Conservation (phyloP, 2,797 vertebrate genomes). For the Clarias platycephalus region DNA sequence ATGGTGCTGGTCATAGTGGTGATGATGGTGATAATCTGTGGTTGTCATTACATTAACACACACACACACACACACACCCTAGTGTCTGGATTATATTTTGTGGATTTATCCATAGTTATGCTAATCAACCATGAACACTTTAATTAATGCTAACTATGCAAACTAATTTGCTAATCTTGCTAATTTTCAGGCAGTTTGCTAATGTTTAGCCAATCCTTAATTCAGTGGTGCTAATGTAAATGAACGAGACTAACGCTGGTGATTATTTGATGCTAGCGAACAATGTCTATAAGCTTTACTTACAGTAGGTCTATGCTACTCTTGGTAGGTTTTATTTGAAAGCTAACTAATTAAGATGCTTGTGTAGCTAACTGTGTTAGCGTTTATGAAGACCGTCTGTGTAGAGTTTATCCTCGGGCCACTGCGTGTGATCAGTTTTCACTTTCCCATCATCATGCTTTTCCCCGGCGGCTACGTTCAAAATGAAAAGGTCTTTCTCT, state of each 20-base stretch:
- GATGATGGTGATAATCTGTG: background rate
- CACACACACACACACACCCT: no score
- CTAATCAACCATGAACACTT: no score
- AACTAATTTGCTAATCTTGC: background rate
- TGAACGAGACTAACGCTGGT: background rate
- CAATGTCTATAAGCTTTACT: background rate
- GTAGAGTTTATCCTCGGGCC: constrained; percentile 34
- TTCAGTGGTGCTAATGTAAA: background rate
- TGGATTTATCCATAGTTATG: no score
- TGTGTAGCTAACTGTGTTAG: background rate
- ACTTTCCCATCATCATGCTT: constrained; percentile 40
- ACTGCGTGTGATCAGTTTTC: constrained; percentile 45
- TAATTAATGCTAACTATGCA: no score
- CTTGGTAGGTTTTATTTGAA: background rate
- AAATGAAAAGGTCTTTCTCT: constrained; percentile 48
- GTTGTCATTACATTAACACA: no score
- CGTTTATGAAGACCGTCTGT: background rate
- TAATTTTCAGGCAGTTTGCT: background rate
- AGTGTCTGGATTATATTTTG: no score
- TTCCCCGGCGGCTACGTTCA: constrained; percentile 48
- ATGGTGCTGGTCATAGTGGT: background rate
- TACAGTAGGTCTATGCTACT: background rate
- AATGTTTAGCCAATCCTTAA: background rate
- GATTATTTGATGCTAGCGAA: background rate
- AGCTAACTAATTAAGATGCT: no score